phyloP scores from a whole-genome alignment of 1,140 invertebrate genomes.

The Drosophila littoralis region DNA sequence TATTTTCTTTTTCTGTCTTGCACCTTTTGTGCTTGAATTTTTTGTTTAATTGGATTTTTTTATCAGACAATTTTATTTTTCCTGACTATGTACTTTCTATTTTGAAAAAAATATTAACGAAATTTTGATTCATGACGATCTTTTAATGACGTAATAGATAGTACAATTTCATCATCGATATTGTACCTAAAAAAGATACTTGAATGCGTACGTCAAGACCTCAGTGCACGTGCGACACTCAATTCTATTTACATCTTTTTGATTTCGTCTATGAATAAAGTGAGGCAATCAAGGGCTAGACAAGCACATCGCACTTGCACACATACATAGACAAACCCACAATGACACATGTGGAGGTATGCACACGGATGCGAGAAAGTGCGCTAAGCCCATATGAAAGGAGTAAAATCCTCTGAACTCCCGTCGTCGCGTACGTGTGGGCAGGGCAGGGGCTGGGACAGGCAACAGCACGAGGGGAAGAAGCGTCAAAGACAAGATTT shows the following conservation, averaged over 20 bases:
- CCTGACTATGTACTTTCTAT: neutral
- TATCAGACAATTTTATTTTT: too few species aligned
- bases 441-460: too few species aligned
- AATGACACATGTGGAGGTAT: slow-evolving; percentile 21
- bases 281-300: slow-evolving; percentile 68
- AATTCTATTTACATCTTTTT: slow-evolving; percentile 65
- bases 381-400: slow-evolving; percentile 59
- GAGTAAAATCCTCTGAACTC: slow-evolving; percentile 59
- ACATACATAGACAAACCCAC: neutral
- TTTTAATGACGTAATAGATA: neutral
- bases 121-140: too few species aligned
- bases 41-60: too few species aligned
- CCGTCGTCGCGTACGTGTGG: slow-evolving; percentile 56
- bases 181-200: neutral
- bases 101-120: too few species aligned
- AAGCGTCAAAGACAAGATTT: neutral
- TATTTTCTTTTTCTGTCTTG: too few species aligned
- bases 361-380: slow-evolving; percentile 45
- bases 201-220: slow-evolving; percentile 1
- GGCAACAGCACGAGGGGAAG: slow-evolving; percentile 10
- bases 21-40: too few species aligned
- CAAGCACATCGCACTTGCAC: slow-evolving; percentile 24
- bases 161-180: neutral
- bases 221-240: slow-evolving; percentile 53
- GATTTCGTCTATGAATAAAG: slow-evolving; percentile 59